These are phyloP conservation scores for Pagetopsis macropterus DNA, from an alignment of 2,797 vertebrate genomes.

Conservation along the genomic window DNA sequence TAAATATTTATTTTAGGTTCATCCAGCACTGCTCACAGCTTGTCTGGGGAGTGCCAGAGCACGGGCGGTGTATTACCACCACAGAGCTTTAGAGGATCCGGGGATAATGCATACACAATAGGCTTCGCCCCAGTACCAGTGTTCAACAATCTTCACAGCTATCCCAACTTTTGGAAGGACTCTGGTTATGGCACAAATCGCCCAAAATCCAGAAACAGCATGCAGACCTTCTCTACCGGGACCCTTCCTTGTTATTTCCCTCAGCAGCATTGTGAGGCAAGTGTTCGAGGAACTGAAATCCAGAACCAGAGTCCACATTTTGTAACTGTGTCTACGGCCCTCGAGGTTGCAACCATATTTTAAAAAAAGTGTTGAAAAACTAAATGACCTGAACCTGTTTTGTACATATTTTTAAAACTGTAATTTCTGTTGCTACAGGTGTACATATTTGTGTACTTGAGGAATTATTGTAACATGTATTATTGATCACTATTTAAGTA, in stretches of 20 bases:
- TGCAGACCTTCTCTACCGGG: conserved; percentile 73
- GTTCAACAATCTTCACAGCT: conserved; percentile 71
- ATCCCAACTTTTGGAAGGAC: conserved; percentile 70
- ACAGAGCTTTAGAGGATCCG: conserved; percentile 65
- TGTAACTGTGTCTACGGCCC: conserved; percentile 64
- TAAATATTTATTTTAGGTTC: conserved; percentile 66
- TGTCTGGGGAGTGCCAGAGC: conserved; percentile 60
- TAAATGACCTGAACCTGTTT: not conserved
- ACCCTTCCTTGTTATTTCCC: conserved; percentile 70
- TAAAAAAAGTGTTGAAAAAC: conserved; percentile 40
- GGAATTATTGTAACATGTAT: not conserved
- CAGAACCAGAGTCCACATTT: conserved; percentile 59
- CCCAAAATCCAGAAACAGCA: conserved; percentile 64
- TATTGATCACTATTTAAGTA: conserved; percentile 16
- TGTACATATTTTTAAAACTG: conserved; percentile 16
- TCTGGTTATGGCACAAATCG: conserved; percentile 66
- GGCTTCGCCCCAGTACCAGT: conserved; percentile 70
- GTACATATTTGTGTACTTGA: conserved; percentile 50
- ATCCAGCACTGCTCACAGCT: conserved; percentile 59
- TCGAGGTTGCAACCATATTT: conserved; percentile 84
- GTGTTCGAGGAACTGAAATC: conserved; percentile 54
- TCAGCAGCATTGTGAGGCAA: conserved; percentile 48
- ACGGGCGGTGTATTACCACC: conserved; percentile 67
- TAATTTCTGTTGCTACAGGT: conserved; percentile 25
- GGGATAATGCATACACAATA: conserved; percentile 73